Evolutionary conservation across 2,113 vertebrate species (phyloP), one percentile per base, ranked within the genome.

Genomic region (Vulpes ferrilata): DNA sequence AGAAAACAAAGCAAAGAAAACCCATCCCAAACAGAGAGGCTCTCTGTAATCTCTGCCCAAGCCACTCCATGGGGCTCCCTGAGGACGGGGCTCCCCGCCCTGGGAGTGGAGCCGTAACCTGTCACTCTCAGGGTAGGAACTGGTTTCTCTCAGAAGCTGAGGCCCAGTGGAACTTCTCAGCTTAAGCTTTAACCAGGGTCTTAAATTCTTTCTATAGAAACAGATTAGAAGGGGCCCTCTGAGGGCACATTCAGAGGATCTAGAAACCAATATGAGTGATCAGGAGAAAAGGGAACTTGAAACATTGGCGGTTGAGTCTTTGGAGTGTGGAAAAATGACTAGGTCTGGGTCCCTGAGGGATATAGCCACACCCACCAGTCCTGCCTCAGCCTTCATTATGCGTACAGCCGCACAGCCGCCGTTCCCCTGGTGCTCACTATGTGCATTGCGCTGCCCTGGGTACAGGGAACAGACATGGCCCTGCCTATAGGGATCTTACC

Each of bases 11-110:
- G 89, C 9, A 2, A 82, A 78, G 91, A 71, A 92, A 96, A 74
- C 74, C 98, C 95, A 22, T 96, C 97, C 97, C 94, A 97, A 76
- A 98, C 98, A 98, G 95, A 96, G 97, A 83, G 78, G 20, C 43
- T 82, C 88, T 79, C 60, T 98, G 22, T 86, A 11, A 95, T 38
- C 79, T 67, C 95, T 7, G 86, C 51, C 13, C 74, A 79, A 62
- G 86, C 84, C 78, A 60, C 59, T 90, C 87, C 96, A 81, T 88
- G 0, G 53, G 94, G 69, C 81, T 81, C 82, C 51, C 85, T 55
- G 93, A 95, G 85, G 62, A 88, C 10, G 55, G 23, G 79, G 20
- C 71, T 93, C 95, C 43, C 5, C 43, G 43, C 43, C 43, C 43
- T 43, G 0, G 1, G 0, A 60, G 43, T 73, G 7, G 65, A 64